Evolutionary conservation across 2,797 vertebrate species (phyloP).

Genomic region (Aselliscus stoliczkanus): DNA sequence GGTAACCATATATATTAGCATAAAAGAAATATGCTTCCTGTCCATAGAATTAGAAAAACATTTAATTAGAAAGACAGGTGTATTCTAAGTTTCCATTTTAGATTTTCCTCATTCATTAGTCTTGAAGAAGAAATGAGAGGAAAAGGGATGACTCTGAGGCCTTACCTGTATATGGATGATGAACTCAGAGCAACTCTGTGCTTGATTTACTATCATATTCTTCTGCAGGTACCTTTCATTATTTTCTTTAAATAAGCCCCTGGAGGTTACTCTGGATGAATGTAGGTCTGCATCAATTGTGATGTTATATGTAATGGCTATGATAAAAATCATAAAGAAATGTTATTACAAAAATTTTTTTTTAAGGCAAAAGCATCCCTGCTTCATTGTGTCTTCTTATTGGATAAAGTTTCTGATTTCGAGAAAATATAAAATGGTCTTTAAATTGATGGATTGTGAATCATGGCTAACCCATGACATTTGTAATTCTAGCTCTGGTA

Average conservation of each 20-base stretch:
- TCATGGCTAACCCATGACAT: not conserved
- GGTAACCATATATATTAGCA: not conserved
- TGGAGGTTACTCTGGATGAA: conserved; percentile 87
- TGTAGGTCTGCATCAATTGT: conserved; percentile 90
- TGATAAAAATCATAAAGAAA: not conserved
- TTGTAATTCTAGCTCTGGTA: not conserved
- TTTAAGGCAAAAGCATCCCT: not conserved
- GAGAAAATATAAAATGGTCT: not conserved
- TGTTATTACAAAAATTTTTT: not conserved
- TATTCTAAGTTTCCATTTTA: not conserved
- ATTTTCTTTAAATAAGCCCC: conserved; percentile 89
- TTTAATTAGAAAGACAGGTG: not conserved
- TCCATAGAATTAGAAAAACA: not conserved
- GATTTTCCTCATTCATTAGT: not conserved
- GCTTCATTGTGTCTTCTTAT: not conserved
- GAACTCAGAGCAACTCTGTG: conserved; percentile 78
- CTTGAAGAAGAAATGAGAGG: not conserved
- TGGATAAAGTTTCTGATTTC: not conserved
- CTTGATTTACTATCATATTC: conserved; percentile 72
- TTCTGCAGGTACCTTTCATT: conserved; percentile 86
- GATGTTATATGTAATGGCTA: conserved; percentile 87
- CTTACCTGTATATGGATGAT: conserved; percentile 89
- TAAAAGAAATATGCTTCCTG: not conserved
- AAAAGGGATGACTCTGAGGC: not conserved
- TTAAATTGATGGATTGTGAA: not conserved